Evolutionary conservation across 2,113 vertebrate species (phyloP).

Genomic region (Eurystomus gularis): DNA sequence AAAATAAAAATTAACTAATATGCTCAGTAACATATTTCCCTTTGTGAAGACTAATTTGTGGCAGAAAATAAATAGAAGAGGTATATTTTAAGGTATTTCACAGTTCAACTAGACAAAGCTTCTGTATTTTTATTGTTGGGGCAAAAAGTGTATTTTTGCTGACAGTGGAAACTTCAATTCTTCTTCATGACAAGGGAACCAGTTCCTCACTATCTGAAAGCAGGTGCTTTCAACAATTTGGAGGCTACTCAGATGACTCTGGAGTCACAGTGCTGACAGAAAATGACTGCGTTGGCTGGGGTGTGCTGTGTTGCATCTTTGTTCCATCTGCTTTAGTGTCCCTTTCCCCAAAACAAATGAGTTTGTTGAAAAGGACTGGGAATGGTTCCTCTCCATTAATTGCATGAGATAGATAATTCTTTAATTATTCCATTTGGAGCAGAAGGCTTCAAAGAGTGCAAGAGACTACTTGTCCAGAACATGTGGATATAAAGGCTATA

Average conservation of each 20-base stretch:
- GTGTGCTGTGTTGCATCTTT: accelerated
- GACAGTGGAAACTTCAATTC: not conserved
- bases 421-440: not conserved
- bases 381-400: not conserved
- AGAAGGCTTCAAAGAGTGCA: not conserved
- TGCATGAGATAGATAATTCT: too few relatives aligned
- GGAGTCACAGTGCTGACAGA: not conserved
- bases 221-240: not conserved
- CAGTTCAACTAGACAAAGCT: not conserved
- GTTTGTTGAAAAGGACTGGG: not conserved
- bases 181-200: not conserved
- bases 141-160: not conserved
- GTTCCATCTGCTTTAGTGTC: not conserved
- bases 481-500: not conserved
- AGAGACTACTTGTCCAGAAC: not conserved
- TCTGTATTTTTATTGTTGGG: not conserved
- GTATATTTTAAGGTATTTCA: not conserved
- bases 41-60: not conserved
- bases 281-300: not conserved
- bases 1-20: not conserved
- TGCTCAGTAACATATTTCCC: not conserved
- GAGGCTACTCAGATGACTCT: not conserved
- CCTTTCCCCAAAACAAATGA: not conserved
- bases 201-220: not conserved
- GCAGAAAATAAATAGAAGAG: not conserved